A percentile compares a stretch with the other conserved stretches of the same genome.
Evolutionary conservation across 2,888 invertebrate species (phyloP).

Genomic region (Stramonita haemastoma): DNA sequence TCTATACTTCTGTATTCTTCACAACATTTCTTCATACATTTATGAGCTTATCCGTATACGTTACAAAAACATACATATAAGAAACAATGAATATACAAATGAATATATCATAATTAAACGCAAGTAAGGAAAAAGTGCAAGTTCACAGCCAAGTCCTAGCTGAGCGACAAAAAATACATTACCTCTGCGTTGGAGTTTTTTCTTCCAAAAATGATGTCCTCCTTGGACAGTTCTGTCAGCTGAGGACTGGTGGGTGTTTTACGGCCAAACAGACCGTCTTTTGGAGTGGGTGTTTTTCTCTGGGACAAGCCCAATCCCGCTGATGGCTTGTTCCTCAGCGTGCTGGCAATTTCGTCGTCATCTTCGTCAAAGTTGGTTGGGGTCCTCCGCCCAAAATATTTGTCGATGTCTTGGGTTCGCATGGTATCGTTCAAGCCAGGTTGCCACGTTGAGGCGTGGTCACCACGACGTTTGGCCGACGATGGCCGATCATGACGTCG

Average conservation of each 20-base stretch:
- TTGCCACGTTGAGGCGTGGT: conserved; percentile 39
- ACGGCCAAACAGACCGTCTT: conserved; percentile 32
- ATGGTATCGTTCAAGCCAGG: conserved; percentile 44
- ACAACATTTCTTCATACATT: too few species aligned
- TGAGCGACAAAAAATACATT: neutral
- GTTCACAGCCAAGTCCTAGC: too few species aligned
- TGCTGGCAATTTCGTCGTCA: conserved; percentile 46
- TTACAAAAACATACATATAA: too few species aligned
- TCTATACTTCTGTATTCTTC: too few species aligned
- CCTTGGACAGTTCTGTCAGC: conserved; percentile 54
- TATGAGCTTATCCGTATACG: too few species aligned
- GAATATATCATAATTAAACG: too few species aligned
- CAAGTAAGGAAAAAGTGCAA: too few species aligned
- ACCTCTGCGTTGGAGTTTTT: conserved; percentile 57
- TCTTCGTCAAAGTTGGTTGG: conserved; percentile 56
- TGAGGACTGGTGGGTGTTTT: conserved; percentile 40
- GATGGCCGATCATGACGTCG: conserved; percentile 53
- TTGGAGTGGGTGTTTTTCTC: conserved; percentile 42
- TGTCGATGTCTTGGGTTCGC: conserved; percentile 42
- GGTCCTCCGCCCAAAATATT: conserved; percentile 40
- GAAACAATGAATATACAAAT: too few species aligned
- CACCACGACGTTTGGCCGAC: conserved; percentile 57
- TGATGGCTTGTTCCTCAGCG: conserved; percentile 30
- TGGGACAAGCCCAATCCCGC: conserved; percentile 31
- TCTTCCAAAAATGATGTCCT: conserved; percentile 66